Conservation (phyloP, 1,140 invertebrate genomes). For the Penaeus indicus region DNA sequence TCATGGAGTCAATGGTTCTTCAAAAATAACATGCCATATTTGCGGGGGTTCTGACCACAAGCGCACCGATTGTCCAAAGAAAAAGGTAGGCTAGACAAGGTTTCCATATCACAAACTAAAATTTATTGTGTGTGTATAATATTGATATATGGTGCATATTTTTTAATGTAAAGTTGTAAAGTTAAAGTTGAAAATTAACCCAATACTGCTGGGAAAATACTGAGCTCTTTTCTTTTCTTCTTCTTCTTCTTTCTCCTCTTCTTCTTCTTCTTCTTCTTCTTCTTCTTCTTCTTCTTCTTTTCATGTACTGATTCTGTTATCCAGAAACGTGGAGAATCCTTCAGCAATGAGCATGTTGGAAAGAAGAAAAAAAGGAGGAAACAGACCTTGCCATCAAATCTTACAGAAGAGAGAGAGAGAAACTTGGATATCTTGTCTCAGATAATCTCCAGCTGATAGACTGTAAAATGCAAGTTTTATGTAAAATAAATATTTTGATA, state of each 20-base stretch:
- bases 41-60: slow-evolving; percentile 53
- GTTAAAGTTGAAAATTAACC: background rate
- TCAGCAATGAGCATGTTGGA: too few relatives aligned
- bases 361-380: too few relatives aligned
- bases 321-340: too few relatives aligned
- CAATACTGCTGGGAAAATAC: background rate
- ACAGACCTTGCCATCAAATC: too few relatives aligned
- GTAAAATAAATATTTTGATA: too few relatives aligned
- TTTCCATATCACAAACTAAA: background rate
- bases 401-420: too few relatives aligned
- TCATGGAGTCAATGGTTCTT: background rate
- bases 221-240: background rate
- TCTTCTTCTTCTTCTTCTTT: background rate
- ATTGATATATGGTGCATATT: background rate
- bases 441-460: too few relatives aligned
- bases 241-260: background rate
- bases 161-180: background rate
- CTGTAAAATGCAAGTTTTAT: too few relatives aligned
- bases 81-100: slow-evolving; percentile 37
- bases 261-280: background rate
- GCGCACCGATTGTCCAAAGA: slow-evolving; percentile 46
- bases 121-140: background rate
- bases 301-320: too few relatives aligned
- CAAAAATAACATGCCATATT: slow-evolving; percentile 34
- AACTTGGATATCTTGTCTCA: too few relatives aligned